Evolutionary conservation across 2,888 invertebrate species (phyloP).

Genomic region (Epinotia bilunana): DNA sequence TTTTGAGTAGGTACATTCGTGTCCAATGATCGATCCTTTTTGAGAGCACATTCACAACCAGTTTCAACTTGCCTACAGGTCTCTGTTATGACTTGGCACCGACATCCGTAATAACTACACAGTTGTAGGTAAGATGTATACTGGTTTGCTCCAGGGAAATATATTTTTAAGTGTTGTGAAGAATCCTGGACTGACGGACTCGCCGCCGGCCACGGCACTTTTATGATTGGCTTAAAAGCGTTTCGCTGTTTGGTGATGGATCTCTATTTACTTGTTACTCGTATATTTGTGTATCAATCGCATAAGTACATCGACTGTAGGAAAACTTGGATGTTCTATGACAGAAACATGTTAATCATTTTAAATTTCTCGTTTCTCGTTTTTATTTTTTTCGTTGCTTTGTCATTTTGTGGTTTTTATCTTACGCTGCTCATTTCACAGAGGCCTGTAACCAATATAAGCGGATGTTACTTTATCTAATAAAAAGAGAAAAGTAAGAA

Average conservation of each 20-base stretch:
- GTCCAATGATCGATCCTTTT: slow-evolving; percentile 16
- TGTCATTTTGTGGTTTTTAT: not conserved
- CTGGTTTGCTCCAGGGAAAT: not conserved
- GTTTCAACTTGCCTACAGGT: not conserved
- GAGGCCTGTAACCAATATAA: too few species aligned
- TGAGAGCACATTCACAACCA: not conserved
- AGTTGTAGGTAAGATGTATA: not conserved
- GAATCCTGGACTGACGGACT: not conserved
- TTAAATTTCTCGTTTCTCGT: not conserved
- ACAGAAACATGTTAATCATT: not conserved
- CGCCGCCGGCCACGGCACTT: slow-evolving; percentile 31
- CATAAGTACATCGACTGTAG: not conserved
- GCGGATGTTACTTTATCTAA: too few species aligned
- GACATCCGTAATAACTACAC: not conserved
- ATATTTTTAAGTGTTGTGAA: not conserved
- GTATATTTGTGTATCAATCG: slow-evolving; percentile 16
- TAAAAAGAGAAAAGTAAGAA: too few species aligned
- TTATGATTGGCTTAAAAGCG: slow-evolving; percentile 44
- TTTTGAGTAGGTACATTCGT: not conserved
- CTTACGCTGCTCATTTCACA: too few species aligned
- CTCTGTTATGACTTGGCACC: not conserved
- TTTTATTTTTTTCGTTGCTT: not conserved
- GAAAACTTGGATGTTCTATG: not conserved
- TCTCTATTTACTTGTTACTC: slow-evolving; percentile 29
- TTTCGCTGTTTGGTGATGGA: slow-evolving; percentile 32